Percentiles rank a stretch among this genome's conserved stretches.
Evolutionary conservation across 2,113 vertebrate genomes (phyloP).

Genomic region (Choloepus hoffmanni): DNA sequence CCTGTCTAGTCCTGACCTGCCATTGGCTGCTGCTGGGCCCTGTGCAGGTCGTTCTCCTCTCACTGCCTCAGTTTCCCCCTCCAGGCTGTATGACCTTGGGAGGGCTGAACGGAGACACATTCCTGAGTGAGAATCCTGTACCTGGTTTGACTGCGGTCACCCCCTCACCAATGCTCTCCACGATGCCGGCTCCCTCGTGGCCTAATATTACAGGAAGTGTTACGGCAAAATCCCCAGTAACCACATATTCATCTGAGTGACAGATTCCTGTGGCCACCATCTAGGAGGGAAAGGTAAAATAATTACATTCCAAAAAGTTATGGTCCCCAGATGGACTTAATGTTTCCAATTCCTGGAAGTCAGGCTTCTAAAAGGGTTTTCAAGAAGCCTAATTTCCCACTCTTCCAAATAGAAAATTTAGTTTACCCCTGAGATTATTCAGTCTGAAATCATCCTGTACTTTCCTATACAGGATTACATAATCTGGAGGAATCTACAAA

Average conservation of each 20-base stretch:
- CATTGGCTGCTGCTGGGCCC: not conserved
- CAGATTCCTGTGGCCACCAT: slow-evolving; percentile 92
- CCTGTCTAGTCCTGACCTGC: not conserved
- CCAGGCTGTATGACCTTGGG: not conserved
- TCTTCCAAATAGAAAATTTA: not conserved
- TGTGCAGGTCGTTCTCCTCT: accelerated
- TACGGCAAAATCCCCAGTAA: accelerated
- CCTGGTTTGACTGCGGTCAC: slow-evolving; percentile 91
- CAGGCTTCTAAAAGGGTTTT: not conserved
- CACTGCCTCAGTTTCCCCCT: not conserved
- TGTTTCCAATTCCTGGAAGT: not conserved
- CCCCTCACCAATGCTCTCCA: slow-evolving; percentile 92
- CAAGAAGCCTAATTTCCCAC: not conserved
- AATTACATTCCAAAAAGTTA: not conserved
- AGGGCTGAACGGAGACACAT: not conserved
- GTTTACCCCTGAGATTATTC: not conserved
- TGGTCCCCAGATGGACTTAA: not conserved
- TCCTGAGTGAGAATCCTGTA: slow-evolving; percentile 54
- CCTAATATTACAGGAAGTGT: slow-evolving; percentile 88
- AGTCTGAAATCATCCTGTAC: not conserved
- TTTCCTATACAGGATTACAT: not conserved
- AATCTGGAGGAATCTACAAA: not conserved
- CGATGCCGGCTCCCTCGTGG: slow-evolving; percentile 91
- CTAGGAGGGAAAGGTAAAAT: slow-evolving; percentile 79
- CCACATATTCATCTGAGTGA: slow-evolving; percentile 85